Evolutionary conservation across 2,888 invertebrate species (phyloP).

Genomic region (Caenorhabditis sulstoni): DNA sequence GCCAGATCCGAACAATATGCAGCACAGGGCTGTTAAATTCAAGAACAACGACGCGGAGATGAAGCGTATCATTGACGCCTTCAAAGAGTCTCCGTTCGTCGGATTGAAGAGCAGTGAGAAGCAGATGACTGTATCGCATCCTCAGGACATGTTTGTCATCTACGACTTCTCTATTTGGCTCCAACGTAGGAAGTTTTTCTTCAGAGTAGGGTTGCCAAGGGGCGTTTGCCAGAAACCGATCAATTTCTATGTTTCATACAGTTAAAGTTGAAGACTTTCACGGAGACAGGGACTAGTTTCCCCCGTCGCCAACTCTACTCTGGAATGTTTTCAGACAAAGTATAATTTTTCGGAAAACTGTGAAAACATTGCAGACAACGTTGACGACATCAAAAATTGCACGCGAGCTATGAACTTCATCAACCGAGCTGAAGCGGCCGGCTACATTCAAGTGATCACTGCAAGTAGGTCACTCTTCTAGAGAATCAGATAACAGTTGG

Average conservation of each 20-base stretch:
- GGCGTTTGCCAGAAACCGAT: too few relatives aligned
- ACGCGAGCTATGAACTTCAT: constrained; percentile 39
- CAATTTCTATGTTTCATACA: too few relatives aligned
- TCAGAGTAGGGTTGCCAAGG: too few relatives aligned
- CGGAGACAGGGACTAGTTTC: too few relatives aligned
- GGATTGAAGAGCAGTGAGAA: constrained; percentile 24
- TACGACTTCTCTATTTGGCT: constrained; percentile 53
- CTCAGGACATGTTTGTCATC: constrained; percentile 41
- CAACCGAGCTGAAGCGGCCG: constrained; percentile 15
- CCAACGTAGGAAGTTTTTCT: constrained; percentile 20
- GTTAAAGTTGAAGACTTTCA: too few relatives aligned
- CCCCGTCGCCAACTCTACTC: too few relatives aligned
- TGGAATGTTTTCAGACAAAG: too few relatives aligned
- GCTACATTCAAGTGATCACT: constrained; percentile 31
- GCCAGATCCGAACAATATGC: constrained; percentile 11
- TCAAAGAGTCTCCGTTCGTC: constrained; percentile 19
- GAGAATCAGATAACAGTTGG: constrained; percentile 13
- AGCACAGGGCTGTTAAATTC: constrained; percentile 9
- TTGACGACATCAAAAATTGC: constrained; percentile 32
- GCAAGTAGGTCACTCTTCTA: constrained; percentile 18
- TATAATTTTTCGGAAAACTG: too few relatives aligned
- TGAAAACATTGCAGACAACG: constrained; percentile 50
- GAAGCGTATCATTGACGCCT: constrained; percentile 23
- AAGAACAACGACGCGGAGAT: constrained; percentile 5
- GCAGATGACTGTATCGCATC: constrained; percentile 1